Base-by-base conservation (phyloP, 2,113 vertebrate genomes). In the Corapipo altera region DNA sequence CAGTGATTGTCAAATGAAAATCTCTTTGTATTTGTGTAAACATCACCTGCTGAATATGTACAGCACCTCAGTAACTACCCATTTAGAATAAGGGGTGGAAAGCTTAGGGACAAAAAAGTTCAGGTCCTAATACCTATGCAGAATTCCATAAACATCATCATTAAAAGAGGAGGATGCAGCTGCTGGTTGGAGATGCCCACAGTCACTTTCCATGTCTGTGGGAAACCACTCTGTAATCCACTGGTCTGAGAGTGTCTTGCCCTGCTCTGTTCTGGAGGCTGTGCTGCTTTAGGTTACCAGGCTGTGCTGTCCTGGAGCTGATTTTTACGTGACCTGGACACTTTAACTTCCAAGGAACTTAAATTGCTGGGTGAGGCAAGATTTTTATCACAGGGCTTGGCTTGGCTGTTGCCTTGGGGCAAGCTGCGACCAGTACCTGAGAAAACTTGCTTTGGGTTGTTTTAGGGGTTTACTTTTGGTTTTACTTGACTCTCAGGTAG, bases 91-190 rank as follows among this genome's bases (percentile, higher is more conserved):
- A 70, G 23, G 11, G 49, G 28, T 82, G 82, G 39, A 52, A 57
- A 65, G 30, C 4, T 7, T 35, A 17, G 8, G 49, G 22, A 20
- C 13, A 13, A 2, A 17, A 49, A 70, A 44, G 41, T 51, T 69
- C 21, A 4, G 41, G 28, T 62, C 6, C 37, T 37, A 12, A 28
- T n/a, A 3, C 8, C 23, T 43, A 3, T 35, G 18, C 22, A 8
- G 64, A 26, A 33, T 54, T 26, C 37, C 13, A 4, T n/a, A 26
- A 49, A 14, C 8, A 8, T 11, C 28, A 1, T 18, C 0, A 0
- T 15, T 18, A 2, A 6, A 57, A 32, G 14, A 46, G 26, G 32
- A n/a, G 23, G 5, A 3, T 24, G 18, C 15, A 18, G 24, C 43
- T 64, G 54, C 39, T 41, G 64, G 15, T 39, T 11, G 5, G 51